A percentile compares a stretch with the other conserved stretches of the same genome.
phyloP scores from a whole-genome alignment of 2,797 vertebrate genomes.

The Steatocranus sp. region DNA sequence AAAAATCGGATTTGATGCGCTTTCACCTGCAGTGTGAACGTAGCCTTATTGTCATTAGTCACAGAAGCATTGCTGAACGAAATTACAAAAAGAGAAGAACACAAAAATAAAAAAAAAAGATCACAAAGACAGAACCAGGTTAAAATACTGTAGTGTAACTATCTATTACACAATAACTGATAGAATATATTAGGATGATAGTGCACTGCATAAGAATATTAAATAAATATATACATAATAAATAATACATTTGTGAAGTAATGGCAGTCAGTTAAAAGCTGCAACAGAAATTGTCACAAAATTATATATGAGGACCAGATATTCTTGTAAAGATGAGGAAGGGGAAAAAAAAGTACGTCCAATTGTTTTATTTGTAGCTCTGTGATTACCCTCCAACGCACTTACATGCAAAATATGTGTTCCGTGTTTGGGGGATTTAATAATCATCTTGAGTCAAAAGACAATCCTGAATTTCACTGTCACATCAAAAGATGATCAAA shows the following conservation, averaged over 20 bases:
- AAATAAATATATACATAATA: neutral
- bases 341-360: rapidly evolving
- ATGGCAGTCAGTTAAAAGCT: neutral
- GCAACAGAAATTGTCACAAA: neutral
- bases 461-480: neutral
- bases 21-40: no score
- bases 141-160: neutral
- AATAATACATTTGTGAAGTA: neutral
- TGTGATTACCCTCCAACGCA: rapidly evolving
- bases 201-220: neutral
- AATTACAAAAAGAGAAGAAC: neutral
- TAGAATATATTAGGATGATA: neutral
- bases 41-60: neutral
- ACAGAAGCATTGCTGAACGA: neutral
- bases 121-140: neutral
- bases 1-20: no score
- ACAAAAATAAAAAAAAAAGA: neutral
- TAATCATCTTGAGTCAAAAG: neutral
- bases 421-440: neutral
- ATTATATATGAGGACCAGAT: neutral
- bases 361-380: neutral
- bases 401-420: neutral
- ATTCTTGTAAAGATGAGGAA: neutral
- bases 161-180: neutral
- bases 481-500: neutral